phyloP scores from a whole-genome alignment of 2,888 invertebrate species.

The Drosophila subsilvestris region DNA sequence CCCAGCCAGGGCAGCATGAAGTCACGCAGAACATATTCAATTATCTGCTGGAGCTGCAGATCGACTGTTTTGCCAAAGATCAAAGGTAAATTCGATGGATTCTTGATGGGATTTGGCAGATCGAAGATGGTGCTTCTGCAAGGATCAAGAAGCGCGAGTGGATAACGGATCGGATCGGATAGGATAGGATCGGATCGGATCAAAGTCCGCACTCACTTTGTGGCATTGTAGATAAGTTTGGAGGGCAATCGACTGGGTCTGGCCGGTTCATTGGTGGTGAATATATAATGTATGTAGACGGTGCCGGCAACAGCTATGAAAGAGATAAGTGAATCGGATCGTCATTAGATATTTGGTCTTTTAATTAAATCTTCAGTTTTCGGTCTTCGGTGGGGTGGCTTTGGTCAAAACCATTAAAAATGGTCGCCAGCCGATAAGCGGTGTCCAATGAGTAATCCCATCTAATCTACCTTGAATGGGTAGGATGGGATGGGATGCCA shows the following conservation, averaged over 20 bases:
- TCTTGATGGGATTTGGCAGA: slow-evolving; percentile 83
- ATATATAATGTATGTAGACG: slow-evolving; percentile 82
- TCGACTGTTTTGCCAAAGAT: slow-evolving; percentile 93
- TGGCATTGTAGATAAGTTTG: slow-evolving; percentile 83
- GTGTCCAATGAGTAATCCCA: slow-evolving; percentile 21
- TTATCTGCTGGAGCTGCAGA: slow-evolving; percentile 91
- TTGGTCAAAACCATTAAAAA: not conserved
- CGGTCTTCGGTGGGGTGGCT: not conserved
- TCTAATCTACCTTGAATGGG: not conserved
- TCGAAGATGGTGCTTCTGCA: slow-evolving; percentile 83
- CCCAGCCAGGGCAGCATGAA: slow-evolving; percentile 91
- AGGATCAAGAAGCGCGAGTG: not conserved
- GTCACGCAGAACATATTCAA: slow-evolving; percentile 92
- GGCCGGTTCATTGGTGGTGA: slow-evolving; percentile 82
- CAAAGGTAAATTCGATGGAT: slow-evolving; percentile 88
- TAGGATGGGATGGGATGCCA: not conserved
- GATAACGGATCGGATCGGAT: not conserved
- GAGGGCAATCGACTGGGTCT: slow-evolving; percentile 79
- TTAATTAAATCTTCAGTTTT: slow-evolving; percentile 52
- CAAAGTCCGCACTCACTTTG: slow-evolving; percentile 77
- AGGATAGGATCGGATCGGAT: not conserved
- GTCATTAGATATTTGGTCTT: slow-evolving; percentile 40
- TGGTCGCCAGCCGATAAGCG: not conserved
- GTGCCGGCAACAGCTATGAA: slow-evolving; percentile 82
- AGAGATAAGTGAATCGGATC: slow-evolving; percentile 23